Evolutionary conservation across 2,797 vertebrate species (phyloP).

Genomic region (Aulostomus chinensis): DNA sequence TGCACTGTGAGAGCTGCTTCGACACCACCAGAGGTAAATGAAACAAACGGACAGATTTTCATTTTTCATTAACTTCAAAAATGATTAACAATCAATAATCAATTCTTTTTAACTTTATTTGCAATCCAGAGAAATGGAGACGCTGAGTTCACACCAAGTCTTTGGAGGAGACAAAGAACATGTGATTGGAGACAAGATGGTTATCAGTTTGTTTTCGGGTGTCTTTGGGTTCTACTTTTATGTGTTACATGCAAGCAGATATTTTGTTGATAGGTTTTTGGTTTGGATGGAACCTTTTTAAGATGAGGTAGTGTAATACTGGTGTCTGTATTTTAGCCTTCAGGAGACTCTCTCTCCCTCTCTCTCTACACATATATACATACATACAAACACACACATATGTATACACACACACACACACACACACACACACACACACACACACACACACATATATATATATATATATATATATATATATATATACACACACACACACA

Average conservation of each 20-base stretch:
- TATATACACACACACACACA: too few species aligned
- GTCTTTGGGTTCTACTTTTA: constrained; percentile 14
- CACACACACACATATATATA: too few species aligned
- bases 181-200: constrained; percentile 9
- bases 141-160: constrained; percentile 47
- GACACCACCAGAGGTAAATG: constrained; percentile 87
- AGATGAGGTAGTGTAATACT: too few species aligned
- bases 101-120: background rate
- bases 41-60: background rate
- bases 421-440: too few species aligned
- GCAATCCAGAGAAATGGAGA: constrained; percentile 76
- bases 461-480: too few species aligned
- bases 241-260: constrained; percentile 10
- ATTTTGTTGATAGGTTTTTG: too few species aligned
- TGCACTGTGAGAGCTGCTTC: constrained; percentile 93
- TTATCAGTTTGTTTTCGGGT: constrained; percentile 28
- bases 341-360: too few species aligned
- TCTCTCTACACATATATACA: too few species aligned
- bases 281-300: too few species aligned
- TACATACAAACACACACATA: too few species aligned
- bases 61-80: background rate
- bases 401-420: too few species aligned
- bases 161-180: constrained; percentile 8
- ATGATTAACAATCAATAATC: background rate
- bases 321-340: too few species aligned